Percentiles rank a stretch among this genome's conserved stretches.
phyloP scores from a whole-genome alignment of 2,797 vertebrate genomes.

The Yasuhikotakia modesta region DNA sequence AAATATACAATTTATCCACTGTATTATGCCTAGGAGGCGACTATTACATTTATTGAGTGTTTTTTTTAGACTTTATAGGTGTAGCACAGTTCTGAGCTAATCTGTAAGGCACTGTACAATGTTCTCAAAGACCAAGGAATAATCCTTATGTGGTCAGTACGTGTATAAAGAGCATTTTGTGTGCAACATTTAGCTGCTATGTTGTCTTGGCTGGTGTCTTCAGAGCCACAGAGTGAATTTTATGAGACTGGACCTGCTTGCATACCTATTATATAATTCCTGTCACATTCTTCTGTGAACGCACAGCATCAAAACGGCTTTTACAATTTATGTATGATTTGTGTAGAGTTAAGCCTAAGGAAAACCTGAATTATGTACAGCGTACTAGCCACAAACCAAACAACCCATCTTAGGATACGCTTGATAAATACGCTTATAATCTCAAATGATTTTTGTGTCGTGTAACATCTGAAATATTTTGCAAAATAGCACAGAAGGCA shows the following conservation, averaged over 20 bases:
- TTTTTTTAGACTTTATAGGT: slow-evolving; percentile 33
- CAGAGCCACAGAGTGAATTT: too few species aligned
- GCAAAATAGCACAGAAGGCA: background rate
- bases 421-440: background rate
- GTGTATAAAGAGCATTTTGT: background rate
- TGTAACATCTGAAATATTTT: background rate
- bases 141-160: slow-evolving; percentile 21
- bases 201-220: slow-evolving; percentile 19
- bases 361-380: slow-evolving; percentile 33
- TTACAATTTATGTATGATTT: slow-evolving; percentile 10
- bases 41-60: slow-evolving; percentile 30
- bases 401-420: background rate
- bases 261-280: background rate
- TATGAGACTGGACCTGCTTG: background rate
- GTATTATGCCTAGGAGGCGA: slow-evolving; percentile 46
- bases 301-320: background rate
- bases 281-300: background rate
- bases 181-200: background rate
- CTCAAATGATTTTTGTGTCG: background rate
- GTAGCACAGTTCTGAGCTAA: slow-evolving; percentile 44
- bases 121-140: slow-evolving; percentile 40
- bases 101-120: slow-evolving; percentile 44
- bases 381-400: slow-evolving; percentile 40
- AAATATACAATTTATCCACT: slow-evolving; percentile 48
- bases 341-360: background rate